Base-by-base conservation (phyloP, 1,140 invertebrate species). In the Riptortus pedestris region DNA sequence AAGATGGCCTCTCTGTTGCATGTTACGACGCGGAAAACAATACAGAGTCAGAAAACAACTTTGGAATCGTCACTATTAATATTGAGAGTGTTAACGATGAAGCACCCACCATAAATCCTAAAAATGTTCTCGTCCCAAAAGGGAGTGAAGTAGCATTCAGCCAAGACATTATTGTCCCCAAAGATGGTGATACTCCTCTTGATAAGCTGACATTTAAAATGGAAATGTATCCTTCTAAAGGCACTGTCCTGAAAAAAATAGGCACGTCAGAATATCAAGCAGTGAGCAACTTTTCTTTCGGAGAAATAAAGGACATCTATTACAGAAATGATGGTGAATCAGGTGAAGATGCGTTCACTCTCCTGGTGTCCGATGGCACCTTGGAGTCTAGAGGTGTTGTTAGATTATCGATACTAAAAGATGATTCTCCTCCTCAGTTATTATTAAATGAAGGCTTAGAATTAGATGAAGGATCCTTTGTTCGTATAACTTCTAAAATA, bases 1-100 rank as follows among this genome's bases (percentile, higher is more conserved):
- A 64, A 64, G 63, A 64, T 51, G 28, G 14, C 16, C 51, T 64
- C 55, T 29, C 28, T 26, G 24, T 64, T 18, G 29, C 12, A 9
- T 64, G 63, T 28, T 47, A 64, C 28, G 63, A 64, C 63, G n/a
- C 48, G 18, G n/a, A n/a, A n/a, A 51, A 51, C n/a, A 51, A 51
- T 18, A 51, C 29, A 14, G 51, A 59, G 14, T 26, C 63, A 9
- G 27, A 28, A 9, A 38, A 31, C 16, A 24, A 57, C 27, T 31
- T 20, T 4, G 29, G 29, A 18, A 26, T 27, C 2, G 18, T 64
- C 2, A 43, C 24, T 3, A 47, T 64, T 20, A n/a, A 28, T 11
- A 64, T 64, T 12, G 27, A 64, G 16, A 29, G 28, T 26, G 26
- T 64, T 11, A 45, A 64, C 29, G 63, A 64, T 29, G 63, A 64